Conservation (phyloP, 1,140 invertebrate species). For the Ganaspis sp. region DNA sequence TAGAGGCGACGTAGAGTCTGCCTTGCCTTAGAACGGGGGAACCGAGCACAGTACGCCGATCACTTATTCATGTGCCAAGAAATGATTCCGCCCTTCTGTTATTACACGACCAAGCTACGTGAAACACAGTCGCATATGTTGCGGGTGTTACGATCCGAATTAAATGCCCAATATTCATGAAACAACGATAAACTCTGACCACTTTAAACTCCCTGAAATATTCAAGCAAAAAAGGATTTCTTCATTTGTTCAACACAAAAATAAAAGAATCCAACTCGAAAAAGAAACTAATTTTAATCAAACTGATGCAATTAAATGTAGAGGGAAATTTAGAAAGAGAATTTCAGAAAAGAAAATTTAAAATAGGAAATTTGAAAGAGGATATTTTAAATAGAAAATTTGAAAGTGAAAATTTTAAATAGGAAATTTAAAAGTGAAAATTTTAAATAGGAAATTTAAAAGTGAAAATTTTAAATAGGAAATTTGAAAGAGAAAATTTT, state of each 20-base stretch:
- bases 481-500: no score
- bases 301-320: no score
- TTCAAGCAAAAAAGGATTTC: neutral
- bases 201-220: neutral
- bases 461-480: no score
- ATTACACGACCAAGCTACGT: constrained; percentile 8
- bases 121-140: constrained; percentile 25
- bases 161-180: constrained; percentile 7
- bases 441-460: no score
- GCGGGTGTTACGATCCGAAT: constrained; percentile 11
- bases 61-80: constrained; percentile 69
- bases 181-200: neutral
- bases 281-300: no score
- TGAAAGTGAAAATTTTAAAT: no score
- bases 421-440: no score
- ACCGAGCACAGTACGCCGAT: constrained; percentile 54
- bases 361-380: no score
- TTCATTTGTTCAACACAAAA: neutral
- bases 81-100: constrained; percentile 64
- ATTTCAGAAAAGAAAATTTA: no score
- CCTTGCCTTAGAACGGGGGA: constrained; percentile 49
- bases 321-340: no score
- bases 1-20: constrained; percentile 61
- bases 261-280: neutral
- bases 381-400: no score